These are phyloP conservation scores for Speoplatyrhinus poulsoni DNA, from an alignment of 2,113 vertebrate species.

Conservation along the genomic window DNA sequence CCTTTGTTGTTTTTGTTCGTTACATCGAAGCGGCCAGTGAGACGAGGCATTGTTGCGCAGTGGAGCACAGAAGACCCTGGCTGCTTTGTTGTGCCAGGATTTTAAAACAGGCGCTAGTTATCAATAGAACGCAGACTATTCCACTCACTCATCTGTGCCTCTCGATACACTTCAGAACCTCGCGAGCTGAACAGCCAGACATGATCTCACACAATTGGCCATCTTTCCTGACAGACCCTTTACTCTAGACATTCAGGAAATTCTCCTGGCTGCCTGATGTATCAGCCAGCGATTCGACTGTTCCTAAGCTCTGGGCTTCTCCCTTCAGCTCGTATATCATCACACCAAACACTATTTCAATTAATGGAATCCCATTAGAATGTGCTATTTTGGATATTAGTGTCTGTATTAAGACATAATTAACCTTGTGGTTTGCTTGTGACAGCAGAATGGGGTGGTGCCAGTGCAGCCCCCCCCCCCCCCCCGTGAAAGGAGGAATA, in stretches of 20 bases:
- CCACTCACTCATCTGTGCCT: conserved; percentile 72
- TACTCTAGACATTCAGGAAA: conserved; percentile 54
- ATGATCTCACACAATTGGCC: conserved; percentile 62
- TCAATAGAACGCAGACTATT: conserved; percentile 79
- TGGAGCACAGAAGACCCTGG: conserved; percentile 72
- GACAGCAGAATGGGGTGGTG: conserved; percentile 50
- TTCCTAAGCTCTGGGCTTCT: conserved; percentile 36
- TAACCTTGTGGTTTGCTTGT: conserved; percentile 58
- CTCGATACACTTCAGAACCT: conserved; percentile 74
- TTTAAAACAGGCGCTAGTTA: conserved; percentile 79
- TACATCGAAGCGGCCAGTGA: conserved; percentile 70
- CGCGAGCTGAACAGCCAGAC: conserved; percentile 57
- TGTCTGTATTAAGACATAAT: conserved; percentile 66
- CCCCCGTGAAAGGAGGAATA: conserved; percentile 19
- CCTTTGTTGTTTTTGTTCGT: conserved; percentile 72
- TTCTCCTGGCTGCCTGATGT: conserved; percentile 44
- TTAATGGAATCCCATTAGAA: conserved; percentile 64
- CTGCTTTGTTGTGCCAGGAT: conserved; percentile 75
- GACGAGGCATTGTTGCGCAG: conserved; percentile 77
- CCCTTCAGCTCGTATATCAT: conserved; percentile 38
- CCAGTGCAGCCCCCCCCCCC: conserved; percentile 19
- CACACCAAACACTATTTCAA: conserved; percentile 45
- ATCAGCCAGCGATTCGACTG: conserved; percentile 27
- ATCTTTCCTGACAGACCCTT: conserved; percentile 58
- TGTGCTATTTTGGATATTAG: conserved; percentile 56